Evolutionary conservation across 2,113 vertebrate species (phyloP).

Genomic region (Neogobius melanostomus): DNA sequence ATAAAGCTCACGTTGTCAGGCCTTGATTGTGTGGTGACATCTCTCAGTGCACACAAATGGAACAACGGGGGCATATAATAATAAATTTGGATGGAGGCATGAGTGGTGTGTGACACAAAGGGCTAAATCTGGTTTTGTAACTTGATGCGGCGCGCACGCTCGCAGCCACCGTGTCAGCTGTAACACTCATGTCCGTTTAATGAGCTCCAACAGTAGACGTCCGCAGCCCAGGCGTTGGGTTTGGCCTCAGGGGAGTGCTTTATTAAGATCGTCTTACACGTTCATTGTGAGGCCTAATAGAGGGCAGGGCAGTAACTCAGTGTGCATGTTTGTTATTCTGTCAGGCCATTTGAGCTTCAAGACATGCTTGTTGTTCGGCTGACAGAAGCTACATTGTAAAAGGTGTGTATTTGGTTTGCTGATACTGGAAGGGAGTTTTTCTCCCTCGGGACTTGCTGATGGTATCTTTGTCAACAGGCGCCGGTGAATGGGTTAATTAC

Average conservation of each 20-base stretch:
- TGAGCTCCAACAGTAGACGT: conserved; percentile 69
- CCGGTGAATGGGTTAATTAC: conserved; percentile 44
- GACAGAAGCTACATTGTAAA: conserved; percentile 54
- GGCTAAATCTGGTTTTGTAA: conserved; percentile 64
- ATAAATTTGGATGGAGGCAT: conserved; percentile 54
- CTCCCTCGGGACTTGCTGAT: conserved; percentile 21
- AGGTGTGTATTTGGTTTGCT: conserved; percentile 51
- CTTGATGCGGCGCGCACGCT: conserved; percentile 42
- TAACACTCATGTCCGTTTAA: conserved; percentile 69
- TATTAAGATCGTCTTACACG: conserved; percentile 72
- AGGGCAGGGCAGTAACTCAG: conserved; percentile 59
- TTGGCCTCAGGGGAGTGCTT: conserved; percentile 67
- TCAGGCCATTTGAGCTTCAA: conserved; percentile 46
- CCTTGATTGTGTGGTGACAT: conserved; percentile 36
- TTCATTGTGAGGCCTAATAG: conserved; percentile 66
- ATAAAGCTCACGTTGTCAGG: conserved; percentile 23
- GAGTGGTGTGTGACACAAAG: conserved; percentile 56
- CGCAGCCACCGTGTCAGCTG: conserved; percentile 43
- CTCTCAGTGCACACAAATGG: conserved; percentile 35
- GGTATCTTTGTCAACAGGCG: conserved; percentile 38
- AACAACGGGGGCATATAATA: conserved; percentile 30
- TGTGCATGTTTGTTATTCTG: conserved; percentile 57
- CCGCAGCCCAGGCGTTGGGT: conserved; percentile 52
- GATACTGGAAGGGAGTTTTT: conserved; percentile 53
- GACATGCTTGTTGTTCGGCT: conserved; percentile 49